These are phyloP conservation scores for Diachasmimorpha longicaudata DNA, from an alignment of 1,140 invertebrate genomes.

Conservation along the genomic window DNA sequence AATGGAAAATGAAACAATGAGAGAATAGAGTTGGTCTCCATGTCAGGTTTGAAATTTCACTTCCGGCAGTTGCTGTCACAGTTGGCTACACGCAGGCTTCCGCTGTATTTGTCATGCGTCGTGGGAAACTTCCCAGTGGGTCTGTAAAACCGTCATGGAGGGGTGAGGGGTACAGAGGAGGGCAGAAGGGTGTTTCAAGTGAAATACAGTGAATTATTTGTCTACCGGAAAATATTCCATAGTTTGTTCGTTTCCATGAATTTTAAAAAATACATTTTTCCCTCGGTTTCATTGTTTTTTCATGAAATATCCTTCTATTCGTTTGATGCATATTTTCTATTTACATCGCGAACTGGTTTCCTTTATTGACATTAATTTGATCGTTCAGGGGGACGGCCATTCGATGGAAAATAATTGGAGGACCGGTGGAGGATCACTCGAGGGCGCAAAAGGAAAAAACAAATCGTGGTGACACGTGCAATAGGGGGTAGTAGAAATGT, in stretches of 20 bases:
- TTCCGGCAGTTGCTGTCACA: conserved; percentile 24
- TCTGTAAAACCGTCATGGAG: conserved; percentile 2
- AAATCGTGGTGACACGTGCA: conserved; percentile 29
- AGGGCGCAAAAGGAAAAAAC: neutral
- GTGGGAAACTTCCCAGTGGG: conserved; percentile 3
- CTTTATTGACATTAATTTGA: conserved; percentile 3
- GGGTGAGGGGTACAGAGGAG: too few species aligned
- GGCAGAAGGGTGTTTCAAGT: too few species aligned
- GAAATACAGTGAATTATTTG: conserved; percentile 21
- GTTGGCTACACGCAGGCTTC: conserved; percentile 20
- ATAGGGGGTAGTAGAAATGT: conserved; percentile 28
- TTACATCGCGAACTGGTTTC: neutral
- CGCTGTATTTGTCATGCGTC: conserved; percentile 26
- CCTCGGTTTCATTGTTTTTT: neutral
- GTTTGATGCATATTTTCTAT: neutral
- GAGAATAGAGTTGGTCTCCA: conserved; percentile 22
- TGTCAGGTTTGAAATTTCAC: conserved; percentile 24
- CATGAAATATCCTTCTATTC: neutral
- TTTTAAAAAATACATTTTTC: conserved; percentile 15
- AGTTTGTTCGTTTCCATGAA: conserved; percentile 20
- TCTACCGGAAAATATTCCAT: conserved; percentile 20
- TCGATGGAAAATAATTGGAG: neutral
- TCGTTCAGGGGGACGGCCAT: neutral
- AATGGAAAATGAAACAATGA: conserved; percentile 31
- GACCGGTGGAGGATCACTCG: neutral